Conservation (phyloP, 2,888 invertebrate species). For the Eupithecia subfuscata region DNA sequence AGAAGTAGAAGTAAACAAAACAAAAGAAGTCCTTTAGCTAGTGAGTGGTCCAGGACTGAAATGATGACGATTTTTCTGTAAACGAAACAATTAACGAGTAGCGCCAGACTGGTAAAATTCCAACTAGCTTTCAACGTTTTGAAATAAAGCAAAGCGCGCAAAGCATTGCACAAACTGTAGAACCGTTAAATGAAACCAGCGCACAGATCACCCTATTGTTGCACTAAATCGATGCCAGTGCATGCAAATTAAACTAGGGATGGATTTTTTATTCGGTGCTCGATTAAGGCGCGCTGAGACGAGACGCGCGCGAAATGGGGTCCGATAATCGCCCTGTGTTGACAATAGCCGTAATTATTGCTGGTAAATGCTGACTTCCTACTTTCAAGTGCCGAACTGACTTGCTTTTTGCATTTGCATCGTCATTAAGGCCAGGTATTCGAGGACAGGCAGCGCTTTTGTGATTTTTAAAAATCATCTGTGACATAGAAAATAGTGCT, state of each 20-base stretch:
- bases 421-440: too few species aligned
- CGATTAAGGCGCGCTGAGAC: slow-evolving; percentile 54
- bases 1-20: too few species aligned
- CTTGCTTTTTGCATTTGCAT: slow-evolving; percentile 15
- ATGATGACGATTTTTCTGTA: not conserved
- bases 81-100: not conserved
- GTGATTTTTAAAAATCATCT: too few species aligned
- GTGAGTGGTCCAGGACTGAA: not conserved
- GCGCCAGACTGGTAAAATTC: slow-evolving; percentile 17
- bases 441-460: too few species aligned
- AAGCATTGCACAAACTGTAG: slow-evolving; percentile 38
- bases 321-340: slow-evolving; percentile 59
- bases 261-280: slow-evolving; percentile 55
- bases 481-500: too few species aligned
- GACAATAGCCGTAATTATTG: slow-evolving; percentile 64
- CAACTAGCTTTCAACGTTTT: slow-evolving; percentile 9
- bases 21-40: not conserved
- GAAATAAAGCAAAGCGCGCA: slow-evolving; percentile 42
- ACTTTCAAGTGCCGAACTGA: slow-evolving; percentile 26
- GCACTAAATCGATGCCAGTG: slow-evolving; percentile 57
- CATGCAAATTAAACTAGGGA: slow-evolving; percentile 64
- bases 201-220: slow-evolving; percentile 53
- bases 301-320: slow-evolving; percentile 48
- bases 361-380: slow-evolving; percentile 51
- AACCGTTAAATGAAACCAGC: slow-evolving; percentile 35